Base-by-base conservation (phyloP, 2,888 invertebrate genomes). In the Aspidiotus destructor region DNA sequence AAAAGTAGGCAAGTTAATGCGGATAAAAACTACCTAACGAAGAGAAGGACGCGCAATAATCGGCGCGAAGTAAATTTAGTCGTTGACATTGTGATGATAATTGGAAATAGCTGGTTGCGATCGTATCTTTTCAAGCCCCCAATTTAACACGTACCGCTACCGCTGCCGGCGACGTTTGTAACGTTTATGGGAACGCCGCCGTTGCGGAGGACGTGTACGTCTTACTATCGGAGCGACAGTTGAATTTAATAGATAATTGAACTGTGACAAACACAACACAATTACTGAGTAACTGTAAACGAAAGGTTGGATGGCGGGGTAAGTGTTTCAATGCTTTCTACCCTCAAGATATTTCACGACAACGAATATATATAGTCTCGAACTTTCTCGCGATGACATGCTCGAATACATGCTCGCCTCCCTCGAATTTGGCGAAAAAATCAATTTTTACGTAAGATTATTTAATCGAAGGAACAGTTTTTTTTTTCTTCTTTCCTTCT, bases 211-310 rank as follows among this genome's bases (percentile, higher is more conserved):
- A n/a, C n/a, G n/a, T 8, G 58, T 8, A 40, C 17, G 15, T 17
- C 57, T 57, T 40, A 48, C 11, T 54, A 17, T 44, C 9, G 42
- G 41, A 63, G 53, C 63, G 63, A 67, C 65, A 67, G 65, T 67
- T 67, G 65, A 67, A 67, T 67, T 67, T 67, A 67, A 67, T 67
- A 67, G 65, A 67, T 67, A 67, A 67, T 67, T 67, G 65, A 67
- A 67, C 65, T 67, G 65, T 67, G 65, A 67, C 65, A 67, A 67
- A 67, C 65, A 67, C 58, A 67, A 42, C 44, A 40, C 65, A 58
- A 57, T 67, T 64, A 55, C 57, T 42, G 41, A 48, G 65, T 67
- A 67, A 67, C 65, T 42, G 57, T 67, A 67, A 40, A 16, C 58
- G 58, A 58, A n/a, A n/a, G n/a, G n/a, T n/a, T n/a, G n/a, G n/a